Percentiles rank a stretch among this genome's conserved stretches.
Conservation (phyloP, 2,888 invertebrate species). For the Xestobium rufovillosum region DNA sequence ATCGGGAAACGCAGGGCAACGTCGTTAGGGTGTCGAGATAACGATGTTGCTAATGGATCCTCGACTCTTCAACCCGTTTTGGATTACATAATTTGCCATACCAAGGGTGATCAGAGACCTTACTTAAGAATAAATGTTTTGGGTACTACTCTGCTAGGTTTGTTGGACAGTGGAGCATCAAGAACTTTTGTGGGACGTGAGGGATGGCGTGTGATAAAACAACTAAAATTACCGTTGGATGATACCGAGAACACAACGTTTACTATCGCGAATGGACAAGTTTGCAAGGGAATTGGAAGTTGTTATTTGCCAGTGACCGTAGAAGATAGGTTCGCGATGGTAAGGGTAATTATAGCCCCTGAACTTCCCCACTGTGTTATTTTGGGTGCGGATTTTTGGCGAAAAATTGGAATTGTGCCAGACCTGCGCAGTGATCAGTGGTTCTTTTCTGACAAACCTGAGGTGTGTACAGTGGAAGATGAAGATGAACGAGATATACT, state of each 20-base stretch:
- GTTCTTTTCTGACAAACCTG: conserved; percentile 8
- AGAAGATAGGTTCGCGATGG: conserved; percentile 8
- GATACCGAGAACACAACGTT: too few relatives aligned
- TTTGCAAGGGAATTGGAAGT: conserved; percentile 13
- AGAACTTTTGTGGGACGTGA: conserved; percentile 13
- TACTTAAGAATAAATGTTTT: too few relatives aligned
- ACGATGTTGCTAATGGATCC: too few relatives aligned
- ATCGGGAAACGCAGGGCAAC: conserved; percentile 16
- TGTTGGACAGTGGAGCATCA: conserved; percentile 16
- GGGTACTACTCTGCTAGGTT: too few relatives aligned
- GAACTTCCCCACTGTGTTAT: conserved; percentile 9
- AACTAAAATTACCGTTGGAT: too few relatives aligned
- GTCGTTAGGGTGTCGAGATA: conserved; percentile 10
- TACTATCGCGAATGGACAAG: conserved; percentile 16
- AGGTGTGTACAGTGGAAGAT: too few relatives aligned
- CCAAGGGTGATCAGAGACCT: too few relatives aligned
- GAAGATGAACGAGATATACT: too few relatives aligned
- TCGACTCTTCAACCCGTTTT: too few relatives aligned
- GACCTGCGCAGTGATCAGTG: conserved; percentile 9
- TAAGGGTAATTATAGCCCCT: conserved; percentile 10
- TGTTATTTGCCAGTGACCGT: too few relatives aligned
- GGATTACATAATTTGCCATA: too few relatives aligned
- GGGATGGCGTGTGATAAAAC: too few relatives aligned
- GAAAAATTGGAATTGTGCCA: conserved; percentile 10
- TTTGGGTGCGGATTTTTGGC: conserved; percentile 1